phyloP scores from a whole-genome alignment of 2,797 vertebrate species.

The Crocidura indochinensis region DNA sequence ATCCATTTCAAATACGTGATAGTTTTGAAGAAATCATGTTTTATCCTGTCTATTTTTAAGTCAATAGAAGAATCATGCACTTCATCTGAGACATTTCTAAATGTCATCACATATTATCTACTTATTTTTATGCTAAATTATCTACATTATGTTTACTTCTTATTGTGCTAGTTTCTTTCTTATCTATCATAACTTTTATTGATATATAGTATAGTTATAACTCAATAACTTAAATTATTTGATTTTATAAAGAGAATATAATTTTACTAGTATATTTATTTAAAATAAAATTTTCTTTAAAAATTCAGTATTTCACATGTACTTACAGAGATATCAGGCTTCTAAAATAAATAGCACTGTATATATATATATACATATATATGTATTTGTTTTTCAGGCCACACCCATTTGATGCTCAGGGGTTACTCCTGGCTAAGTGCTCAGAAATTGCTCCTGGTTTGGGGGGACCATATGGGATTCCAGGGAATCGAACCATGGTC shows the following conservation, averaged over 20 bases:
- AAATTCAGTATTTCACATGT: neutral
- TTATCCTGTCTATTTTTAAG: neutral
- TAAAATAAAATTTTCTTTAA: neutral
- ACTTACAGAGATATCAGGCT: too few species aligned
- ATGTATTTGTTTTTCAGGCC: too few species aligned
- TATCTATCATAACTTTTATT: neutral
- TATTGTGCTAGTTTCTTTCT: neutral
- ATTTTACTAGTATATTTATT: neutral
- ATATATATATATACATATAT: too few species aligned
- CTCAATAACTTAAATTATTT: neutral
- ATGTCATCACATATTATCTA: neutral
- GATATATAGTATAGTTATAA: neutral
- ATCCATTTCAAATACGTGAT: neutral
- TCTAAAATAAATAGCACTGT: too few species aligned
- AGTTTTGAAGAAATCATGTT: neutral
- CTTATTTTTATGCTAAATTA: neutral
- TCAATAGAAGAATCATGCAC: neutral
- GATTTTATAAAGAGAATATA: neutral
- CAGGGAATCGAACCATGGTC: too few species aligned
- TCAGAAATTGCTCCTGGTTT: too few species aligned
- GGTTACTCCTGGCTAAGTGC: too few species aligned
- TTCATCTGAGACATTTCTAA: constrained; percentile 22
- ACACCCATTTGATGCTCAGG: too few species aligned
- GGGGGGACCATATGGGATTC: too few species aligned
- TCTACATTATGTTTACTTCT: too few species aligned